Evolutionary conservation across 2,888 invertebrate species (phyloP).

Genomic region (Carcina quercana): DNA sequence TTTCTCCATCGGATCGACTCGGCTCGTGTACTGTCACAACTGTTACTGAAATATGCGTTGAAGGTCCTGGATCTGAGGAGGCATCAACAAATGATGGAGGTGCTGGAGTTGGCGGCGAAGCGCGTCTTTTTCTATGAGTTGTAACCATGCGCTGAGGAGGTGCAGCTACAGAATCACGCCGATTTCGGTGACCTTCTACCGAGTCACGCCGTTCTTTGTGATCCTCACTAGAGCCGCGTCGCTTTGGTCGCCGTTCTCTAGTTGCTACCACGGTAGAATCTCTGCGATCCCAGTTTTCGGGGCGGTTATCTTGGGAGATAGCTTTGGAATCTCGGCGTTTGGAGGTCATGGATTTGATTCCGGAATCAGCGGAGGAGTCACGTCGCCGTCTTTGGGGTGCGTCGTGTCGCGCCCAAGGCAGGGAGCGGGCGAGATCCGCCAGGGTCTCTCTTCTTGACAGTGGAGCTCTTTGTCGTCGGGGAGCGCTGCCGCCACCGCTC

Average conservation of each 20-base stretch:
- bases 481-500: slow-evolving; percentile 80
- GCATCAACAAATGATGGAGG: slow-evolving; percentile 71
- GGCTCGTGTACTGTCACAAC: slow-evolving; percentile 63
- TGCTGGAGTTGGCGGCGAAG: slow-evolving; percentile 56
- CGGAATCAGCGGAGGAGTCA: slow-evolving; percentile 91
- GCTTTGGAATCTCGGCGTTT: slow-evolving; percentile 83
- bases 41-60: slow-evolving; percentile 57
- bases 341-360: slow-evolving; percentile 84
- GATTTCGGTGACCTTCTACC: slow-evolving; percentile 79
- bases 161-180: slow-evolving; percentile 81
- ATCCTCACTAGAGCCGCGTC: slow-evolving; percentile 79
- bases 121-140: slow-evolving; percentile 72
- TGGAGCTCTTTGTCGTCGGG: slow-evolving; percentile 76
- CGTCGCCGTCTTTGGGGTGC: slow-evolving; percentile 82
- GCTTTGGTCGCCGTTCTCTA: slow-evolving; percentile 57
- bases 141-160: slow-evolving; percentile 78
- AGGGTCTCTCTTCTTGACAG: slow-evolving; percentile 89
- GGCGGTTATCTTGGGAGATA: slow-evolving; percentile 77
- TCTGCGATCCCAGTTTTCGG: slow-evolving; percentile 80
- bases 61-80: slow-evolving; percentile 80
- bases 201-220: slow-evolving; percentile 76
- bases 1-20: slow-evolving; percentile 76
- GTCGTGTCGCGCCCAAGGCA: slow-evolving; percentile 84
- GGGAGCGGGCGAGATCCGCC: slow-evolving; percentile 88
- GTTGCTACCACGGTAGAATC: slow-evolving; percentile 77